phyloP scores from a whole-genome alignment of 2,797 vertebrate genomes.

The Momotus momota region DNA sequence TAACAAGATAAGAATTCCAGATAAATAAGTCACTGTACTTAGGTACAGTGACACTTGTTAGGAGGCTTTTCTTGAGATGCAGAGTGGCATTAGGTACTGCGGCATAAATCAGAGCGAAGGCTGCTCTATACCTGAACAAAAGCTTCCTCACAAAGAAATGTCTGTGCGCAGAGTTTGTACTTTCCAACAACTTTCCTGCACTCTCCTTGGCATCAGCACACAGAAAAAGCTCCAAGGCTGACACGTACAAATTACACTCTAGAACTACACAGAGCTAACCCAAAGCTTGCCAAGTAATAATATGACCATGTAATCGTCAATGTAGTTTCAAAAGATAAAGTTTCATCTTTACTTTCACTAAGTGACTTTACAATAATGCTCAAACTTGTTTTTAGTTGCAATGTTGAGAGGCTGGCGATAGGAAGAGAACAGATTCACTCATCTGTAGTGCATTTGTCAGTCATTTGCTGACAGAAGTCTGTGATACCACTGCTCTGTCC shows the following conservation, averaged over 20 bases:
- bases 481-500: conserved; percentile 77
- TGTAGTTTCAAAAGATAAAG: not conserved
- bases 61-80: not conserved
- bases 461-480: conserved; percentile 85
- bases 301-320: not conserved
- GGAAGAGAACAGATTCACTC: conserved; percentile 50
- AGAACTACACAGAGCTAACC: not conserved
- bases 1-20: not conserved
- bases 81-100: not conserved
- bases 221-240: not conserved
- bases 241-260: not conserved
- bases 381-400: not conserved
- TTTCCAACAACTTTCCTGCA: not conserved
- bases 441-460: conserved; percentile 84
- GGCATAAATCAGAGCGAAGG: not conserved
- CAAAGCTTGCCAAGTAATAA: not conserved
- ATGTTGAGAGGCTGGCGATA: not conserved
- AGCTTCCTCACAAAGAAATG: not conserved
- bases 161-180: not conserved
- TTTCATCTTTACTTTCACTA: not conserved
- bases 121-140: not conserved
- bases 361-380: not conserved
- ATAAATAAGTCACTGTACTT: not conserved
- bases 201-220: not conserved
- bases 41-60: not conserved